Conservation (phyloP, 2,797 vertebrate species). For the Petrocephalus schoutedeni region DNA sequence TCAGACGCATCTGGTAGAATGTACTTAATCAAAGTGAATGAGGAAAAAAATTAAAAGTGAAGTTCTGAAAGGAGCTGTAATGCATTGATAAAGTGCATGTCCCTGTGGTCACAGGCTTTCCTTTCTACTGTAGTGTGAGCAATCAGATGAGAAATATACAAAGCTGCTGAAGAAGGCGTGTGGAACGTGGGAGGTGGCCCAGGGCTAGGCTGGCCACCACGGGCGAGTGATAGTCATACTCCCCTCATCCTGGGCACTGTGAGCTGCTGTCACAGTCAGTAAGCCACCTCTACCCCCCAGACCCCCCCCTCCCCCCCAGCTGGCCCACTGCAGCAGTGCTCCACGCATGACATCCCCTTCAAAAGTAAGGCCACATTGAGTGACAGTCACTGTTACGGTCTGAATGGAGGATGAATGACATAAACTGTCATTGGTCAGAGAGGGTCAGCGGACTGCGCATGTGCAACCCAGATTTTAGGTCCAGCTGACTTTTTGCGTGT, state of each 20-base stretch:
- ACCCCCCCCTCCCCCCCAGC: too few relatives aligned
- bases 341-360: not conserved
- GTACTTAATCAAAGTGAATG: not conserved
- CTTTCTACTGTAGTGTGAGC: not conserved
- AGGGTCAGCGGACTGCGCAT: not conserved
- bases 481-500: not conserved
- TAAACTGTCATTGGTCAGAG: not conserved
- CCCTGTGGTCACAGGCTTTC: not conserved
- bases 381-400: not conserved
- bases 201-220: not conserved
- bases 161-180: not conserved
- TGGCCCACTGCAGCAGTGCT: not conserved
- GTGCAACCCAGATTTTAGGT: too few relatives aligned
- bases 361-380: not conserved
- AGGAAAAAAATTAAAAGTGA: not conserved
- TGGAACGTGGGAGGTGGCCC: not conserved
- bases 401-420: not conserved
- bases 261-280: not conserved
- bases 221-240: not conserved
- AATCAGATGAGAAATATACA: not conserved
- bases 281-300: not conserved
- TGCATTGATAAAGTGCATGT: not conserved
- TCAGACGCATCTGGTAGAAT: not conserved
- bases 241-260: not conserved
- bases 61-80: not conserved